A percentile compares a stretch with the other conserved stretches of the same genome.
Evolutionary conservation across 2,797 vertebrate genomes (phyloP).

Genomic region (Anniella stebbinsi): DNA sequence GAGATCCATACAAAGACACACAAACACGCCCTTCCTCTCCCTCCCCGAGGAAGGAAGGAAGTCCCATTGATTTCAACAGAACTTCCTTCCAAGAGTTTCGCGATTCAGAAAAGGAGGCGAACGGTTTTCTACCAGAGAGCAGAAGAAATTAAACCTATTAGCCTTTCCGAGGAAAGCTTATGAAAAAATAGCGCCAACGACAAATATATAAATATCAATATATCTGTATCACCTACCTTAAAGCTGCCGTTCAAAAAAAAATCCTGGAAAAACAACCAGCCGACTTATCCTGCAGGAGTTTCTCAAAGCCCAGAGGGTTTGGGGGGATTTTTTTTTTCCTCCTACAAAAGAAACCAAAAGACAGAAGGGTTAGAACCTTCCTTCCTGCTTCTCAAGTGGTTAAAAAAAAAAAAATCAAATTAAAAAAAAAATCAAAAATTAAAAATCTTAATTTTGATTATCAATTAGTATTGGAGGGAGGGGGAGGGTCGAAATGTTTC

Average conservation of each 20-base stretch:
- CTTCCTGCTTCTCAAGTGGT: constrained; percentile 70
- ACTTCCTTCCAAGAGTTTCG: not conserved
- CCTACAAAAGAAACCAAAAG: constrained; percentile 79
- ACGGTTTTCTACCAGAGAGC: too few species aligned
- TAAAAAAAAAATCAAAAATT: constrained; percentile 59
- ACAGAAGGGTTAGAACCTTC: constrained; percentile 77
- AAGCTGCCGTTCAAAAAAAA: constrained; percentile 12
- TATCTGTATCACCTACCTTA: constrained; percentile 61
- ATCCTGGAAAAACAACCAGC: constrained; percentile 38
- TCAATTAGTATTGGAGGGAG: not conserved
- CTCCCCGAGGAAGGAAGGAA: not conserved
- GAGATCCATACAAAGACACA: not conserved
- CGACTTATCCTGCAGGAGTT: constrained; percentile 61
- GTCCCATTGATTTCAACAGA: not conserved
- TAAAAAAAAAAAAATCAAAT: too few species aligned
- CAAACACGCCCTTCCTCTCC: not conserved
- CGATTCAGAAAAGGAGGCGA: too few species aligned
- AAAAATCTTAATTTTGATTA: not conserved
- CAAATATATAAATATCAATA: too few species aligned
- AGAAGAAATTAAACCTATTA: too few species aligned
- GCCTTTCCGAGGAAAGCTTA: too few species aligned
- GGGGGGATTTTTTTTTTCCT: not conserved
- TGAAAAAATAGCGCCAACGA: too few species aligned
- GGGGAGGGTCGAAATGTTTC: constrained; percentile 32
- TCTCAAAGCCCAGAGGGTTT: not conserved